phyloP scores from a whole-genome alignment of 1,140 invertebrate genomes.

The Aphelenchoides fujianensis region DNA sequence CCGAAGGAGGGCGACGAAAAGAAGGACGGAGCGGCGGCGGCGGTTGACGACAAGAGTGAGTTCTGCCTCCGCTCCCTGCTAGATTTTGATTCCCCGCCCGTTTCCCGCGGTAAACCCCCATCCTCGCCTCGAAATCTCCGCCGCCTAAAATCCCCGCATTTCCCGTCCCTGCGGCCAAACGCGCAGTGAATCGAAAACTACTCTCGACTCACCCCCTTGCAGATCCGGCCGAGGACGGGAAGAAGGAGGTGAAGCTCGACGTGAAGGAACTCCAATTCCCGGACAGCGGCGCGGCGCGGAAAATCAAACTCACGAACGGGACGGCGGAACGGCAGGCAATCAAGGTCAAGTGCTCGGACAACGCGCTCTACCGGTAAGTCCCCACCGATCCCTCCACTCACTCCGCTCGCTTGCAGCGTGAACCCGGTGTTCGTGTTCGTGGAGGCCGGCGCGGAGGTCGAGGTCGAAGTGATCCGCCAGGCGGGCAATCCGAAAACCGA shows the following conservation, averaged over 20 bases:
- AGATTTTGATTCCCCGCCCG: conserved; percentile 11
- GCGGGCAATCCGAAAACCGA: conserved; percentile 24
- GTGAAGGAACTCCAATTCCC: conserved; percentile 28
- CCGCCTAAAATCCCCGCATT: too few relatives aligned
- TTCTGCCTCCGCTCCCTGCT: too few relatives aligned
- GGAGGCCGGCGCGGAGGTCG: conserved; percentile 27
- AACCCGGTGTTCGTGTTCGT: conserved; percentile 21
- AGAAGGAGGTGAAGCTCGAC: conserved; percentile 30
- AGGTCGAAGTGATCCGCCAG: conserved; percentile 36
- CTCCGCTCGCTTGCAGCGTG: conserved; percentile 11
- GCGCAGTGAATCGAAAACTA: too few relatives aligned
- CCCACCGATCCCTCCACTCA: neutral
- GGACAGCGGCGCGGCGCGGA: conserved; percentile 20
- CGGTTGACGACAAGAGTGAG: too few relatives aligned
- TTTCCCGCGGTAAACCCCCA: too few relatives aligned
- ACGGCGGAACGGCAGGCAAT: conserved; percentile 40
- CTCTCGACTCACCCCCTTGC: conserved; percentile 14
- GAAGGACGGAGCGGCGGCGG: too few relatives aligned
- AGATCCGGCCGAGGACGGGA: conserved; percentile 26
- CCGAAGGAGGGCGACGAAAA: conserved; percentile 32
- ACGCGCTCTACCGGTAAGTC: conserved; percentile 39
- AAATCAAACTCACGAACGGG: conserved; percentile 38
- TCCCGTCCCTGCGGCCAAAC: too few relatives aligned
- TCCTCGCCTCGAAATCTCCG: too few relatives aligned
- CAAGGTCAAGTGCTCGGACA: conserved; percentile 50